These are phyloP conservation scores for Erebia palarica DNA, from an alignment of 2,888 invertebrate species.

Conservation along the genomic window DNA sequence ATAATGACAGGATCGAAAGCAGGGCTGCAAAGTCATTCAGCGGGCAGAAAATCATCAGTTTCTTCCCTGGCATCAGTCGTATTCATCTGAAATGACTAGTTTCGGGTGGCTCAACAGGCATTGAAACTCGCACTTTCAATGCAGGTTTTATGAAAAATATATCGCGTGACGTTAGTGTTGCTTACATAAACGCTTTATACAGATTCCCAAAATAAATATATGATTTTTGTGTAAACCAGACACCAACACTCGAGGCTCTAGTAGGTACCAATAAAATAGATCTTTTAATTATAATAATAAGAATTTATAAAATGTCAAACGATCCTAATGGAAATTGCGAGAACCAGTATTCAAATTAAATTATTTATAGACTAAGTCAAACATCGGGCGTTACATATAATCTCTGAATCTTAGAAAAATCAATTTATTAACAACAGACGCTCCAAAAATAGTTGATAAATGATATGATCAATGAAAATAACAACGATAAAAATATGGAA, in stretches of 20 bases:
- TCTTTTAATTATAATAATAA: background rate
- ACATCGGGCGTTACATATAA: background rate
- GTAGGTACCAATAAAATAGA: background rate
- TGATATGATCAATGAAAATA: background rate
- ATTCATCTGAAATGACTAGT: too few relatives aligned
- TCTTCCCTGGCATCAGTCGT: too few relatives aligned
- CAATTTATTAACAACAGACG: background rate
- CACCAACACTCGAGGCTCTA: too few relatives aligned
- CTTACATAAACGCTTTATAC: background rate
- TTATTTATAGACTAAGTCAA: background rate
- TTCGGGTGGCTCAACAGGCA: too few relatives aligned
- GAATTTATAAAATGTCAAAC: background rate
- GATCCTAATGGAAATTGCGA: conserved; percentile 5
- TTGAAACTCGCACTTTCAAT: too few relatives aligned
- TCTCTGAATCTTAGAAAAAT: background rate
- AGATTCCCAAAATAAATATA: background rate
- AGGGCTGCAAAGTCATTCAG: too few relatives aligned
- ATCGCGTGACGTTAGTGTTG: background rate
- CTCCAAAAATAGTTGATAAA: background rate
- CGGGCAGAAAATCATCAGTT: too few relatives aligned
- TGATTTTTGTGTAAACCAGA: too few relatives aligned
- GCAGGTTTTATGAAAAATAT: too few relatives aligned
- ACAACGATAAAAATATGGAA: background rate
- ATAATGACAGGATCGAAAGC: too few relatives aligned
- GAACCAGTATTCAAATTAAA: conserved; percentile 7